Conservation (phyloP, 2,888 invertebrate species). For the Hemicrepidius hirtus region DNA sequence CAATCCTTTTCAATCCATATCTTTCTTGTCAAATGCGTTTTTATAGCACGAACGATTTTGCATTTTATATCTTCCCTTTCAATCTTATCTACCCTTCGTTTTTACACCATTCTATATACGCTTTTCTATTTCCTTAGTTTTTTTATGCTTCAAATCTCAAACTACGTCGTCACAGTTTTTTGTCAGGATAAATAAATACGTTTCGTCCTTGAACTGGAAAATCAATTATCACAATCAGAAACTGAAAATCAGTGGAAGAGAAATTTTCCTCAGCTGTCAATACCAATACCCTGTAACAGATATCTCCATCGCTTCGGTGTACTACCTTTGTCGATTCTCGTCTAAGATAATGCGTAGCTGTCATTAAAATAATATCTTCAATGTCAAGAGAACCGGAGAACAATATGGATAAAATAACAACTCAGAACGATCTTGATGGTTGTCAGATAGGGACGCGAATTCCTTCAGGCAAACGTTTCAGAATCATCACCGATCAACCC, state of each 20-base stretch:
- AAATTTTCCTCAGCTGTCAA: too few species aligned
- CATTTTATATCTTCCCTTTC: constrained; percentile 3
- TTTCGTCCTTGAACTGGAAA: too few species aligned
- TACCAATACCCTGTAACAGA: too few species aligned
- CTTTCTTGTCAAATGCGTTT: not conserved
- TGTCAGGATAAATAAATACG: too few species aligned
- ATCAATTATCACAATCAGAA: too few species aligned
- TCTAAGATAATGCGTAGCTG: constrained; percentile 8
- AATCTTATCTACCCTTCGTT: not conserved
- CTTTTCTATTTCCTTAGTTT: not conserved
- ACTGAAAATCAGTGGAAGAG: too few species aligned
- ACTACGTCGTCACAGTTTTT: too few species aligned
- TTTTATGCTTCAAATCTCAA: not conserved
- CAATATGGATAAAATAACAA: not conserved
- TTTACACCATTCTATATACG: not conserved
- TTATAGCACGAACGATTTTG: not conserved
- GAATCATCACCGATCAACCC: too few species aligned
- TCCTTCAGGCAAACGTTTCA: not conserved
- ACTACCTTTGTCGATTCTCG: not conserved
- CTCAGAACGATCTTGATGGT: not conserved
- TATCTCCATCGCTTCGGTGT: not conserved
- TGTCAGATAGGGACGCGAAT: not conserved
- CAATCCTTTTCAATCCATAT: not conserved
- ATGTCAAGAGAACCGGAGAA: not conserved
- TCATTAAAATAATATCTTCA: not conserved